phyloP scores from a whole-genome alignment of 1,140 invertebrate species.

The Eueides isabella region DNA sequence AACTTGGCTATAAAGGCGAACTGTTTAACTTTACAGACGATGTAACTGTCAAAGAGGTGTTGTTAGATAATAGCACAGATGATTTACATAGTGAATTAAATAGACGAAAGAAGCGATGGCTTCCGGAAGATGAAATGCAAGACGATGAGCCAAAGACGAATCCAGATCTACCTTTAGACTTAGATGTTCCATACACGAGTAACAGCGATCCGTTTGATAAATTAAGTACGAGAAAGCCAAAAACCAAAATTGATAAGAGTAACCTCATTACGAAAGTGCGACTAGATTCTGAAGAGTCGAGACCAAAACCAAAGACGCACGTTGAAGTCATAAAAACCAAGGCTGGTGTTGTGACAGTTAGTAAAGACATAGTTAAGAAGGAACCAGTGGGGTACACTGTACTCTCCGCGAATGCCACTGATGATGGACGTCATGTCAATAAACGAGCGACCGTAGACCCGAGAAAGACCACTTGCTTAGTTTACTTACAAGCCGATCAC shows the following conservation, averaged over 20 bases:
- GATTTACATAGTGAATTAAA: constrained; percentile 69
- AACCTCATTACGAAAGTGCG: constrained; percentile 78
- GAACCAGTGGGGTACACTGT: constrained; percentile 77
- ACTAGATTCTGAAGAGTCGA: constrained; percentile 81
- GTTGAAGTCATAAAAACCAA: constrained; percentile 85
- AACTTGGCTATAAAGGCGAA: constrained; percentile 64
- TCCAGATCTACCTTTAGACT: constrained; percentile 84
- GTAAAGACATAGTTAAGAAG: constrained; percentile 78
- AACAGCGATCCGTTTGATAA: constrained; percentile 81
- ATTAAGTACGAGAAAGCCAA: constrained; percentile 76
- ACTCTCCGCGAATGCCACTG: constrained; percentile 80
- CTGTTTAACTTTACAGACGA: constrained; percentile 69
- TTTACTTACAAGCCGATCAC: constrained; percentile 97
- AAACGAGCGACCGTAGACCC: constrained; percentile 90
- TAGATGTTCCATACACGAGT: constrained; percentile 84
- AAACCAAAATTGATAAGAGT: constrained; percentile 80
- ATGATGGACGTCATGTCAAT: constrained; percentile 84
- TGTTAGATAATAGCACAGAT: constrained; percentile 59
- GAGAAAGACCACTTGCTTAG: constrained; percentile 92
- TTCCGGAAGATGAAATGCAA: constrained; percentile 82
- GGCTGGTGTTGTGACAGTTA: constrained; percentile 81
- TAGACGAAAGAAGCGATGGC: constrained; percentile 76
- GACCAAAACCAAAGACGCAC: constrained; percentile 84
- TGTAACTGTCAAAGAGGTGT: constrained; percentile 46
- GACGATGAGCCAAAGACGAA: constrained; percentile 82